phyloP scores from a whole-genome alignment of 2,797 vertebrate species.

The Choloepus didactylus region DNA sequence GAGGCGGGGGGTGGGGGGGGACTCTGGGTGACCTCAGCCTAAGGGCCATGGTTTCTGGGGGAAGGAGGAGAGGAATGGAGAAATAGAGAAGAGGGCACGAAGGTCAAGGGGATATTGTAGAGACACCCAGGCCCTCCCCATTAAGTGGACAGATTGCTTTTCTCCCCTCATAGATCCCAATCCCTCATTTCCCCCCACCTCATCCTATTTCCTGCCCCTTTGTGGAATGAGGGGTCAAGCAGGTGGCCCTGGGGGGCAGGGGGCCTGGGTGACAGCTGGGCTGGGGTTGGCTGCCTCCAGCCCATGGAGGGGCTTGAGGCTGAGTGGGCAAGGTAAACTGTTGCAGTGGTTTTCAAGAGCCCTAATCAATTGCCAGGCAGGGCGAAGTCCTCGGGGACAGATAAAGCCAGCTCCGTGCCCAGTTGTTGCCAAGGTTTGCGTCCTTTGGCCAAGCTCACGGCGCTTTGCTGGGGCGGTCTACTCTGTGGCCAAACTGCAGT shows the following conservation, averaged over 20 bases:
- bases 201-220: background rate
- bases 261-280: background rate
- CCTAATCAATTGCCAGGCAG: conserved; percentile 63
- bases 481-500: conserved; percentile 13
- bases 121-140: no score
- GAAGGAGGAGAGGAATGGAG: background rate
- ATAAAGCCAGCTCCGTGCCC: conserved; percentile 65
- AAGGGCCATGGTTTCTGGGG: background rate
- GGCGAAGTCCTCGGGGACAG: conserved; percentile 48
- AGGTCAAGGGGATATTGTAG: background rate
- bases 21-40: background rate
- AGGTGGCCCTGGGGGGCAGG: conserved; percentile 15
- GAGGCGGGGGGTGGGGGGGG: background rate
- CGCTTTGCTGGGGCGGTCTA: background rate
- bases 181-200: background rate
- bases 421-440: conserved; percentile 56
- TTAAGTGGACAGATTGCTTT: background rate
- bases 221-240: background rate
- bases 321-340: conserved; percentile 59
- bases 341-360: conserved; percentile 65
- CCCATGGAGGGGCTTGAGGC: conserved; percentile 32
- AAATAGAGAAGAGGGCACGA: background rate
- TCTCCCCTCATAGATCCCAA: background rate
- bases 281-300: conserved; percentile 28
- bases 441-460: conserved; percentile 59